Percentiles rank a stretch among this genome's conserved stretches.
These are phyloP conservation scores for Numenius phaeopus DNA, from an alignment of 2,797 vertebrate genomes.

Conservation along the genomic window DNA sequence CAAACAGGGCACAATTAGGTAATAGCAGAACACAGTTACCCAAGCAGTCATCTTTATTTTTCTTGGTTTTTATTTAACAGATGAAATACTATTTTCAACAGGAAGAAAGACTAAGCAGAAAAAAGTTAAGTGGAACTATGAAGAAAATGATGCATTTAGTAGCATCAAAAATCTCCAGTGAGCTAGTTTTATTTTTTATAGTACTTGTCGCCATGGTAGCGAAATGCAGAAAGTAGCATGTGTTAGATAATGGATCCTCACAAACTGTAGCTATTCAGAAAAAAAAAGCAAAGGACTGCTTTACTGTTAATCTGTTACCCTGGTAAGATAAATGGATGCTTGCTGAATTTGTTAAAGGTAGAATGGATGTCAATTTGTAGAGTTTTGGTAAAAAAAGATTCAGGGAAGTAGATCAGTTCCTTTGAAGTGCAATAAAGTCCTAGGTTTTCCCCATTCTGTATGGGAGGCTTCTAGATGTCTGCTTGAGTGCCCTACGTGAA, in stretches of 20 bases:
- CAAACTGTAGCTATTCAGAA: neutral
- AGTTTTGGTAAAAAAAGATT: neutral
- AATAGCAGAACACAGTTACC: neutral
- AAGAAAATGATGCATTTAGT: neutral
- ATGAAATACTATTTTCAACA: neutral
- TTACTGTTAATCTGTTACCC: neutral
- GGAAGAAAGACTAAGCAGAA: neutral
- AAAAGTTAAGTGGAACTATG: neutral
- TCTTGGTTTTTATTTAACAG: neutral
- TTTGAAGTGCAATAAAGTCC: neutral
- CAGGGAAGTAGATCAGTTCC: neutral
- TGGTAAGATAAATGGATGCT: neutral
- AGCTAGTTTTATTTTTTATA: neutral
- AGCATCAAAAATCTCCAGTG: neutral
- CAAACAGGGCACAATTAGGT: neutral
- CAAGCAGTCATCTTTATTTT: neutral
- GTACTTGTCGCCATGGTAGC: conserved; percentile 2
- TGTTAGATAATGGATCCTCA: neutral
- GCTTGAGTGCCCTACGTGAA: neutral
- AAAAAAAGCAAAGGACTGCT: neutral
- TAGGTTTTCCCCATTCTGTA: neutral
- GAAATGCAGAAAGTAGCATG: neutral
- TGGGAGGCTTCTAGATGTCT: neutral
- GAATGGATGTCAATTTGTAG: neutral
- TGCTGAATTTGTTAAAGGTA: neutral